Evolutionary conservation across 2,113 vertebrate species (phyloP), one percentile per base, ranked within the genome.

Genomic region (Chamaea fasciata): DNA sequence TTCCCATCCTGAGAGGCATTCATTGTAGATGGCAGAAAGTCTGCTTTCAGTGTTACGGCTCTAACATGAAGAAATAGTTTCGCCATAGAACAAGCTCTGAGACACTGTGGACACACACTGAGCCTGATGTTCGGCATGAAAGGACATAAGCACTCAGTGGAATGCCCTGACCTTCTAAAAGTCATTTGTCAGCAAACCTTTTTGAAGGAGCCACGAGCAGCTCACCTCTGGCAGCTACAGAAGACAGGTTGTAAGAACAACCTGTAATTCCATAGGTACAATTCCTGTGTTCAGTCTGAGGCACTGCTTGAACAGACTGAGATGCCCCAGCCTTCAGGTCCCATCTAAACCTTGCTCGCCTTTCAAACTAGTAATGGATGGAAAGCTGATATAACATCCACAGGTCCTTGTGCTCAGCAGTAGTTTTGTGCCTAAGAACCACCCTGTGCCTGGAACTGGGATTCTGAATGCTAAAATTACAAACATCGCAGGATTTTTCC

Each of bases 131-230:
- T 79, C 64, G 53, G 27, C 56, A 42, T 46, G 39, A 67, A 37
- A 56, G 37, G 33, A 56, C 21, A 15, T 0, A 2, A 67, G 47
- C n/a, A 16, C 44, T 28, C 50, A 26, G 4, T 5, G 17, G 67
- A 83, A 63, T 0, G 0, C n/a, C n/a, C 52, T 59, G 35, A 50
- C 71, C 4, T 1, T 2, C 11, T 22, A 37, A 1, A 75, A 70
- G 60, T 13, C 0, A 23, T 30, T 71, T 62, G 21, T 30, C 56
- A 86, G 37, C 42, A 68, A 53, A 35, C 6, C 15, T 46, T 73
- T 30, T 13, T 8, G 30, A 67, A 2, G 49, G 33, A 47, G 16
- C 30, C 63, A n/a, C 0, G 1, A 81, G 37, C 73, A 56, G 86
- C 35, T 50, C 41, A 52, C 10, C 64, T 60, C 13, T 18, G 65